A percentile compares a stretch with the other conserved stretches of the same genome.
Conservation (phyloP, 2,888 invertebrate genomes). For the Drosophila kuntzei region DNA sequence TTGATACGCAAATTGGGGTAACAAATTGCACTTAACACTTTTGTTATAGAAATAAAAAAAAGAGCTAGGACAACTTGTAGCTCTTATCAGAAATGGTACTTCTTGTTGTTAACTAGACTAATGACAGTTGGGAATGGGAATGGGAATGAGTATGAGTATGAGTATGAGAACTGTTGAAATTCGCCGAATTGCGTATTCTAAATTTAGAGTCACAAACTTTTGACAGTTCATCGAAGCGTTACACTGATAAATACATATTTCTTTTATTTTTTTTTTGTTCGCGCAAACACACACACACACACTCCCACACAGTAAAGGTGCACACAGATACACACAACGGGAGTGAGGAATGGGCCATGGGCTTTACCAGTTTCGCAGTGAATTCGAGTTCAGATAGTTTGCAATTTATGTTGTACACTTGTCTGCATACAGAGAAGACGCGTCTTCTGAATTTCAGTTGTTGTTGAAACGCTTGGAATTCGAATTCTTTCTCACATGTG, state of each 20-base stretch:
- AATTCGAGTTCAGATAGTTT: slow-evolving; percentile 22
- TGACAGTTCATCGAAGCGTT: slow-evolving; percentile 57
- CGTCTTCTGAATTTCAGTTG: slow-evolving; percentile 21
- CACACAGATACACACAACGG: slow-evolving; percentile 1
- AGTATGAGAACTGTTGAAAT: slow-evolving; percentile 2
- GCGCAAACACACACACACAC: slow-evolving; percentile 6
- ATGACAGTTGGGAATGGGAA: slow-evolving; percentile 7
- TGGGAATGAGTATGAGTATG: not conserved
- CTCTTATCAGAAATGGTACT: slow-evolving; percentile 15
- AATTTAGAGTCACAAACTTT: slow-evolving; percentile 41
- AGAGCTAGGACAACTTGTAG: not conserved
- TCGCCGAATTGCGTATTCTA: slow-evolving; percentile 9
- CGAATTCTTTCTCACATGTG: slow-evolving; percentile 28
- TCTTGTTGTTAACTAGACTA: slow-evolving; percentile 20
- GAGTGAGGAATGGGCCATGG: not conserved
- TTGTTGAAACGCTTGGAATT: slow-evolving; percentile 18
- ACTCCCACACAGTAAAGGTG: not conserved
- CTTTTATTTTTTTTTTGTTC: not conserved
- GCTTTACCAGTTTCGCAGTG: slow-evolving; percentile 18
- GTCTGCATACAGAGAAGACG: slow-evolving; percentile 31
- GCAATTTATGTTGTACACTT: slow-evolving; percentile 32
- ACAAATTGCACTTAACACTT: slow-evolving; percentile 12
- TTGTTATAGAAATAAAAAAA: not conserved
- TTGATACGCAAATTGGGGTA: slow-evolving; percentile 21
- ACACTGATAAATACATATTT: slow-evolving; percentile 42